Conservation (phyloP, 2,888 invertebrate species). For the Elegia similella region DNA sequence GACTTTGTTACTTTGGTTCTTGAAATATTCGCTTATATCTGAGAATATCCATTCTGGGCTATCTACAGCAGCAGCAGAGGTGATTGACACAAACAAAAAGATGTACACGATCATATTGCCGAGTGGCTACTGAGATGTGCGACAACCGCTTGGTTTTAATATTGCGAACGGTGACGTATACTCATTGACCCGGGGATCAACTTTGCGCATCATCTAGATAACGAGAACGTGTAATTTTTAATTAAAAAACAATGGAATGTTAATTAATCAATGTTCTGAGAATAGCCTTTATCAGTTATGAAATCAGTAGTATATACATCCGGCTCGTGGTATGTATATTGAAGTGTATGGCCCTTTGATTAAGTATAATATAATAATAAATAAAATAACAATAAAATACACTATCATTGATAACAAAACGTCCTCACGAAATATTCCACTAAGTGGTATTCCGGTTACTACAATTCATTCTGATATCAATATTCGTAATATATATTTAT, state of each 20-base stretch:
- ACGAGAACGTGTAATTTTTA: background rate
- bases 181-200: slow-evolving; percentile 8
- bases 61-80: background rate
- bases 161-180: slow-evolving; percentile 6
- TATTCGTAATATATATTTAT: no score
- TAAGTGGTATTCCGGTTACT: no score
- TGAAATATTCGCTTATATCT: slow-evolving; percentile 19
- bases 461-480: no score
- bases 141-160: background rate
- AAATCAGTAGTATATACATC: slow-evolving; percentile 3
- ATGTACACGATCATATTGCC: slow-evolving; percentile 11
- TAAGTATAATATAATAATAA: background rate
- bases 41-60: background rate
- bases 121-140: background rate
- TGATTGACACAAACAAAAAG: background rate
- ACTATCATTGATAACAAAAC: no score
- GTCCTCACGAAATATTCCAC: no score
- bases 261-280: slow-evolving; percentile 1
- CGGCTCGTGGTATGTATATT: background rate
- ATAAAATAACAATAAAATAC: no score
- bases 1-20: slow-evolving; percentile 23
- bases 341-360: background rate
- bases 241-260: slow-evolving; percentile 6
- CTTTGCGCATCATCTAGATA: background rate
- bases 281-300: background rate